phyloP scores from a whole-genome alignment of 2,797 vertebrate species.

The Chaenodraco wilsoni region DNA sequence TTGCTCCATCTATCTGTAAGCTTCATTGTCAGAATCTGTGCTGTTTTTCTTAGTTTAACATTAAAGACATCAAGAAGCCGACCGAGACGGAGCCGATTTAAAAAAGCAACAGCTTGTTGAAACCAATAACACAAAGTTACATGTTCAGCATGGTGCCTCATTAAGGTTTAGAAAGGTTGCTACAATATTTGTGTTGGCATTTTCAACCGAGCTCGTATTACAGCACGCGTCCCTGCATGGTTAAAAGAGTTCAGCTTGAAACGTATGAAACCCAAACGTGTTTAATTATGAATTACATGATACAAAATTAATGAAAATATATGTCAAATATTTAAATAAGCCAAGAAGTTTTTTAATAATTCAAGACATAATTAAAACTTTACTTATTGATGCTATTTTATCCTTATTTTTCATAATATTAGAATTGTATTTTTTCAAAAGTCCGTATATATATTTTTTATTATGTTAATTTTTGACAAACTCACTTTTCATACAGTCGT shows the following conservation, averaged over 20 bases:
- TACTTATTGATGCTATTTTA: not conserved
- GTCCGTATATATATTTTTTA: not conserved
- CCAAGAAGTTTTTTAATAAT: not conserved
- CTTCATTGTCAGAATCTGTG: constrained; percentile 12
- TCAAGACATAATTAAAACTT: not conserved
- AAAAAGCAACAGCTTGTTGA: constrained; percentile 26
- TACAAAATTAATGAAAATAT: not conserved
- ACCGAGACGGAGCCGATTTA: not conserved
- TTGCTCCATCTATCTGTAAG: constrained; percentile 18
- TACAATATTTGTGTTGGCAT: constrained; percentile 15
- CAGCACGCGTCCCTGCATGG: not conserved
- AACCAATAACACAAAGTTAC: not conserved
- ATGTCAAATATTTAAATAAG: not conserved
- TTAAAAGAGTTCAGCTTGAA: not conserved
- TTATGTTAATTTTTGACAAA: not conserved
- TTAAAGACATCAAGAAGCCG: constrained; percentile 19
- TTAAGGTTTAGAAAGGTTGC: not conserved
- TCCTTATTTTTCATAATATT: not conserved
- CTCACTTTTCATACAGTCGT: not conserved
- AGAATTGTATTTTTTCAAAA: not conserved
- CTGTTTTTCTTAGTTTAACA: constrained; percentile 21
- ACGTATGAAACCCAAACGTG: not conserved
- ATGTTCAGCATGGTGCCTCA: not conserved
- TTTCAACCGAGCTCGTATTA: not conserved
- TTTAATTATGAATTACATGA: not conserved